Evolutionary conservation across 1,140 invertebrate species (phyloP).

Genomic region (Anadara kagoshimensis): DNA sequence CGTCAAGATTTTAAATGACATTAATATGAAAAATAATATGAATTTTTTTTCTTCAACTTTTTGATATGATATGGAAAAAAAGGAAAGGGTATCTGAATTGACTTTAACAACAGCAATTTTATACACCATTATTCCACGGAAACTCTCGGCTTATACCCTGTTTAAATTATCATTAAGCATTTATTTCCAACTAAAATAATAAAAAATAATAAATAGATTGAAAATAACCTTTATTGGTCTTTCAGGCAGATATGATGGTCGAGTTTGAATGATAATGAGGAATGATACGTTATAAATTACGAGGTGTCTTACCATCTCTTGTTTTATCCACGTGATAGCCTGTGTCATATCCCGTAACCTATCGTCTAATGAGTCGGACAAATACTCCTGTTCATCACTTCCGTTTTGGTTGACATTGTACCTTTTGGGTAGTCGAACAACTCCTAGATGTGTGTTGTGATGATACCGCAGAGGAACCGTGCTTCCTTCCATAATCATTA

Average conservation of each 20-base stretch:
- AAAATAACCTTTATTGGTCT: background rate
- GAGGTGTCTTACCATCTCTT: constrained; percentile 52
- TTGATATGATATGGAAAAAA: too few species aligned
- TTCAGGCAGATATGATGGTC: background rate
- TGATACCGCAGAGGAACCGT: constrained; percentile 49
- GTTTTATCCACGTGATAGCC: constrained; percentile 57
- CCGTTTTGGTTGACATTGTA: constrained; percentile 11
- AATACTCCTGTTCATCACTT: too few species aligned
- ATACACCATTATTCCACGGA: background rate
- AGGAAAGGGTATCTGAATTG: too few species aligned
- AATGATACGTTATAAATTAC: background rate
- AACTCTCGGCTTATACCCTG: background rate
- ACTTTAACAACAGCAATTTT: background rate
- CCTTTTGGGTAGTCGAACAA: constrained; percentile 51
- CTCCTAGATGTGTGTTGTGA: constrained; percentile 40
- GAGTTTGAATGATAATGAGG: background rate
- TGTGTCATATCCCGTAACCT: constrained; percentile 49
- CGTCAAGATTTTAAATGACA: too few species aligned
- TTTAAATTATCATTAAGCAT: background rate
- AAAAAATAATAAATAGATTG: too few species aligned
- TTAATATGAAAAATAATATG: too few species aligned
- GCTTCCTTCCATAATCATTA: constrained; percentile 39
- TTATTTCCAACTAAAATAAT: too few species aligned
- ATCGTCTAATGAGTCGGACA: constrained; percentile 32
- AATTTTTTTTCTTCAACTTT: too few species aligned